Evolutionary conservation across 2,113 vertebrate genomes (phyloP), one percentile per base, ranked within the genome.

Genomic region (Cyrtonyx montezumae): DNA sequence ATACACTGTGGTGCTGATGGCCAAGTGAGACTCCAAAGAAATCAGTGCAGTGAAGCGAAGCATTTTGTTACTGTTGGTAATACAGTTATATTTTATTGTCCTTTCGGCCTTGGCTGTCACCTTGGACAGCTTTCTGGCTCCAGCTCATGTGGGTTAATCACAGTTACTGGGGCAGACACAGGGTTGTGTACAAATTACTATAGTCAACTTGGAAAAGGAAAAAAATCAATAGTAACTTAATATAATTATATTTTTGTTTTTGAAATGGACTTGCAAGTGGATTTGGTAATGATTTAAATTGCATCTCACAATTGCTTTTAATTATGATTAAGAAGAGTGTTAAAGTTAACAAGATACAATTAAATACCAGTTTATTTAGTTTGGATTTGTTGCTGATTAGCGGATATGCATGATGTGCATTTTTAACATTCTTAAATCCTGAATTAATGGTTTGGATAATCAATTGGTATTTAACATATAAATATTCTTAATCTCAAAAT

Each of bases 301-400:
- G 51, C 45, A 65, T 92, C 85, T 95, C 94, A 76, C 89, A 92
- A 90, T 75, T 77, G 48, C 32, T 92, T 81, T 93, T 91, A 88
- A 94, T 94, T 96, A 90, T 82, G 45, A 94, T 95, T 88, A 96
- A 94, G 83, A 88, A 15, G 62, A 88, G 76, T 77, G 87, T 91
- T 94, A 96, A 93, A 91, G 93, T 94, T 96, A 96, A 95, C 89
- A 96, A 96, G 96, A 93, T 96, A 83, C 56, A 87, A 73, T 95
- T 94, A 96, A 97, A 95, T 90, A 62, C n/a, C 51, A 80, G 56
- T 74, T 91, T 87, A 80, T 94, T 96, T 84, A 86, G 80, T 93
- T 91, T 90, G 73, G 59, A 86, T 94, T 82, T 87, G 37, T 68
- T 49, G 79, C 89, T 91, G 82, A 92, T 95, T 73, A 94, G 62